Percentiles rank a stretch among this genome's conserved stretches.
Conservation (phyloP, 2,888 invertebrate species). For the Drosophila affinis region DNA sequence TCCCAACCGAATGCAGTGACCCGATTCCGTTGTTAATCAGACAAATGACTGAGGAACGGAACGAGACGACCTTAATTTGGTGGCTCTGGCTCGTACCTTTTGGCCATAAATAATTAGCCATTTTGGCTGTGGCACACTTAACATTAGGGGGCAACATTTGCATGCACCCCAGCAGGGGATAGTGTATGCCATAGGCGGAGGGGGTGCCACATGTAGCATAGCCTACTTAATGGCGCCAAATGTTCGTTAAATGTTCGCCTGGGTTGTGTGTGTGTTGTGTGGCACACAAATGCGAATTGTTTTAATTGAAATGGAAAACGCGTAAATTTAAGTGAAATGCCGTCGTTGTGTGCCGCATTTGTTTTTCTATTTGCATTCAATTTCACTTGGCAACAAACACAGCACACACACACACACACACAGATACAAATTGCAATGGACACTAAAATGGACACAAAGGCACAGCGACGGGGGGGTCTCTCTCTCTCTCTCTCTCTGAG, state of each 20-base stretch:
- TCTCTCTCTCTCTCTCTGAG: conserved; percentile 20
- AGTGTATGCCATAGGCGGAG: no score
- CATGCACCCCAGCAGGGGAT: conserved; percentile 57
- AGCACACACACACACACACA: conserved; percentile 4
- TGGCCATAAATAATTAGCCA: conserved; percentile 69
- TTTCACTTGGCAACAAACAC: conserved; percentile 72
- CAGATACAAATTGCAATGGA: conserved; percentile 74
- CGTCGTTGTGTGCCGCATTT: conserved; percentile 32
- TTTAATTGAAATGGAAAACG: conserved; percentile 77
- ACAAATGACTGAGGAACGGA: conserved; percentile 49
- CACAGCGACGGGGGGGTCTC: background rate
- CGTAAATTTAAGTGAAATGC: conserved; percentile 71
- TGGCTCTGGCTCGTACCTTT: conserved; percentile 29
- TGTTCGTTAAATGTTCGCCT: conserved; percentile 49
- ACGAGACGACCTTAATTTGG: conserved; percentile 42
- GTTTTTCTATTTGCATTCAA: conserved; percentile 78
- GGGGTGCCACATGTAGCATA: conserved; percentile 36
- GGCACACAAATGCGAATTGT: conserved; percentile 52
- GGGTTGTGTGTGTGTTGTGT: conserved; percentile 11
- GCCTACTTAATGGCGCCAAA: conserved; percentile 68
- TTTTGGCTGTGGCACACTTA: conserved; percentile 55
- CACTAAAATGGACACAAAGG: conserved; percentile 51
- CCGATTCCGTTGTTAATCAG: conserved; percentile 53
- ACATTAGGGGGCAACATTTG: conserved; percentile 52
- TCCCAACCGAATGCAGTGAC: conserved; percentile 47